Percentiles rank a stretch among this genome's conserved stretches.
Conservation (phyloP, 1,140 invertebrate species). For the Panonychus citri region DNA sequence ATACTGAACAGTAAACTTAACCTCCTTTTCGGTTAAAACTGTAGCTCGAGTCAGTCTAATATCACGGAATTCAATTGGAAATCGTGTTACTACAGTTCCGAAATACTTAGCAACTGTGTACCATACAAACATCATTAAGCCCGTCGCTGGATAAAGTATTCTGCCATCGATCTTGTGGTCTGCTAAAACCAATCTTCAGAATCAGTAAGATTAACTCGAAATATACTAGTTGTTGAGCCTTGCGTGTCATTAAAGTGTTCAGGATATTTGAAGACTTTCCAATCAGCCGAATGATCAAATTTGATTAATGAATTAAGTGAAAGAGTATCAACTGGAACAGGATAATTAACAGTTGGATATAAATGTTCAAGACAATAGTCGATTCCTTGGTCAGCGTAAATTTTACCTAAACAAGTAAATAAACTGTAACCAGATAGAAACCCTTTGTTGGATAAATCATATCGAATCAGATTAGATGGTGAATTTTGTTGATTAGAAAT, state of each 20-base stretch:
- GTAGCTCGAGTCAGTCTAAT: conserved; percentile 42
- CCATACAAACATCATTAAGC: conserved; percentile 19
- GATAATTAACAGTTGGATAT: conserved; percentile 21
- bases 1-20: conserved; percentile 46
- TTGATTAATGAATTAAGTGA: conserved; percentile 25
- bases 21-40: conserved; percentile 39
- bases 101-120: not conserved
- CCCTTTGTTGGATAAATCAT: not conserved
- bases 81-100: not conserved
- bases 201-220: conserved; percentile 45
- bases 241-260: conserved; percentile 18
- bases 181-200: conserved; percentile 40
- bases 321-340: conserved; percentile 26
- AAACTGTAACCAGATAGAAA: not conserved
- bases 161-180: conserved; percentile 83
- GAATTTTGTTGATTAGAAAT: not conserved
- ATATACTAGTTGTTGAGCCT: conserved; percentile 36
- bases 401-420: too few species aligned
- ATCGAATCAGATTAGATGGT: not conserved
- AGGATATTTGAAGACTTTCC: conserved; percentile 43
- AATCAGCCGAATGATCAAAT: conserved; percentile 34
- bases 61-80: not conserved
- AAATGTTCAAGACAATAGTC: conserved; percentile 7
- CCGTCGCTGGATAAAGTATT: conserved; percentile 79
- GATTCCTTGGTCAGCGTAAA: too few species aligned